Conservation (phyloP, 2,888 invertebrate genomes). For the Empis livida region DNA sequence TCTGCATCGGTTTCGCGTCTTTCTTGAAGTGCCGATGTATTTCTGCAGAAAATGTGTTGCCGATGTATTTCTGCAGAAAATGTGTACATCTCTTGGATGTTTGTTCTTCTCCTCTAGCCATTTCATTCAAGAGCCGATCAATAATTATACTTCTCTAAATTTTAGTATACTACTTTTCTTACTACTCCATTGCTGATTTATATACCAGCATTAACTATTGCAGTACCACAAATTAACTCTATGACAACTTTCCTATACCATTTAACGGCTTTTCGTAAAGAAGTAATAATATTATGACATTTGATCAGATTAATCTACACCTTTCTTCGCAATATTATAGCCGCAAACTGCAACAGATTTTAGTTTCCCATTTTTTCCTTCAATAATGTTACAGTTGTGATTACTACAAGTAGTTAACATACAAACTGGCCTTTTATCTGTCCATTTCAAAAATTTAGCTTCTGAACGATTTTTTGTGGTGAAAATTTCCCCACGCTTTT, state of each 20-base stretch:
- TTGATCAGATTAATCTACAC: background rate
- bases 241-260: too few relatives aligned
- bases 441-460: constrained; percentile 17
- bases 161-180: too few relatives aligned
- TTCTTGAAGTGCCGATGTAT: background rate
- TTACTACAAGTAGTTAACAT: constrained; percentile 8
- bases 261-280: constrained; percentile 2
- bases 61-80: too few relatives aligned
- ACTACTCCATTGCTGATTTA: too few relatives aligned
- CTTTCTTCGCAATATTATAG: constrained; percentile 7
- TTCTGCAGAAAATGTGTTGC: constrained; percentile 3
- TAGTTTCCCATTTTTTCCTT: constrained; percentile 9
- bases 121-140: background rate
- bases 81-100: constrained; percentile 2
- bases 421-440: constrained; percentile 15
- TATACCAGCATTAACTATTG: background rate
- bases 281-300: constrained; percentile 1
- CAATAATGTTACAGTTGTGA: constrained; percentile 7
- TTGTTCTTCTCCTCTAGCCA: background rate
- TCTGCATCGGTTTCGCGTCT: constrained; percentile 2
- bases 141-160: too few relatives aligned
- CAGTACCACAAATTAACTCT: too few relatives aligned
- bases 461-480: constrained; percentile 16
- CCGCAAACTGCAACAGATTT: constrained; percentile 9
- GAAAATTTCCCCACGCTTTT: too few relatives aligned